A percentile compares a stretch with the other conserved stretches of the same genome.
Conservation (phyloP, 2,888 invertebrate genomes). For the Trypoxylon attenuatum region DNA sequence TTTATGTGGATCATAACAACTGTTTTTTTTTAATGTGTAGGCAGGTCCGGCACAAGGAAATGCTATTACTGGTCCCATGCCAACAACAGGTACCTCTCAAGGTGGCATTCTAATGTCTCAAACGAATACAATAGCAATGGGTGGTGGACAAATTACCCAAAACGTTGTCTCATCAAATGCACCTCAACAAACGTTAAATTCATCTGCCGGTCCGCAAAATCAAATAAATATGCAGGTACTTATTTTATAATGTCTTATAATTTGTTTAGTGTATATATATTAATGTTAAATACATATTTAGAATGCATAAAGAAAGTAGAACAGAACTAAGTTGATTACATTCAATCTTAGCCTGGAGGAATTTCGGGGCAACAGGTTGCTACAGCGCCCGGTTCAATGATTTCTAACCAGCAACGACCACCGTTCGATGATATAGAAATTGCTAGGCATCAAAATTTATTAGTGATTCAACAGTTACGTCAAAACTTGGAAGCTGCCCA, state of each 20-base stretch:
- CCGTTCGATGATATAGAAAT: slow-evolving; percentile 80
- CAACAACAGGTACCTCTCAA: slow-evolving; percentile 69
- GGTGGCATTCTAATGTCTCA: slow-evolving; percentile 77
- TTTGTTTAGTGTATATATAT: too few relatives aligned
- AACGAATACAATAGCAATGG: slow-evolving; percentile 77
- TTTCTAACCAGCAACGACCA: slow-evolving; percentile 72
- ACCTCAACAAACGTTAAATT: slow-evolving; percentile 64
- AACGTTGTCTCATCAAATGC: slow-evolving; percentile 75
- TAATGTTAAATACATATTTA: too few relatives aligned
- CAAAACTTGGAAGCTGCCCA: slow-evolving; percentile 88
- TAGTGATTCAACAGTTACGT: slow-evolving; percentile 85
- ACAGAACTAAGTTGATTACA: neutral
- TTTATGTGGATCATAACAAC: neutral
- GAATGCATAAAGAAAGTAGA: neutral
- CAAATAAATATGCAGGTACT: slow-evolving; percentile 69
- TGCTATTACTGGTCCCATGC: slow-evolving; percentile 65
- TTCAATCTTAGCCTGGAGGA: slow-evolving; percentile 51
- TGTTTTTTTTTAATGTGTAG: slow-evolving; percentile 17
- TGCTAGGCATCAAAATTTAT: slow-evolving; percentile 85
- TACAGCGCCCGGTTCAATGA: slow-evolving; percentile 58
- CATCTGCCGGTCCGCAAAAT: slow-evolving; percentile 64
- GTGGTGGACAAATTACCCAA: slow-evolving; percentile 78
- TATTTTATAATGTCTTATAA: too few relatives aligned
- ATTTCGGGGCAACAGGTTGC: slow-evolving; percentile 68
- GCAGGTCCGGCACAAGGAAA: slow-evolving; percentile 56